Conservation (phyloP, 2,888 invertebrate species). For the Polydrusus tereticollis region DNA sequence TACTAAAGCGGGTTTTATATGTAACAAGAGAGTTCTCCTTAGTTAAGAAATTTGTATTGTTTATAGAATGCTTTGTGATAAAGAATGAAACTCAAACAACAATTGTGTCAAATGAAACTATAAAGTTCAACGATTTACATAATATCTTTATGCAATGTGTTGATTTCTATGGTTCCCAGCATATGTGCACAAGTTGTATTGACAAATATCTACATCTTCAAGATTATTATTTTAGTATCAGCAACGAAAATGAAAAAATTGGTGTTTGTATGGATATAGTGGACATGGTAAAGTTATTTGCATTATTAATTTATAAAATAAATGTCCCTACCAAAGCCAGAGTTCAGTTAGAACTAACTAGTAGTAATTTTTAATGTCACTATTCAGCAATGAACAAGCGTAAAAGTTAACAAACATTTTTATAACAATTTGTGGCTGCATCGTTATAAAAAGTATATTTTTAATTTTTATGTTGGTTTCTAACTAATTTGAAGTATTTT, state of each 20-base stretch:
- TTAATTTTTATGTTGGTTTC: not conserved
- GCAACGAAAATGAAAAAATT: constrained; percentile 71
- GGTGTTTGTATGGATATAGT: constrained; percentile 78
- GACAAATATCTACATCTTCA: constrained; percentile 70
- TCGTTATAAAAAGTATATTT: too few species aligned
- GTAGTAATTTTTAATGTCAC: too few species aligned
- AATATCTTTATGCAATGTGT: constrained; percentile 69
- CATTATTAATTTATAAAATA: too few species aligned
- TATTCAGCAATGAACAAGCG: too few species aligned
- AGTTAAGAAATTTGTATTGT: not conserved
- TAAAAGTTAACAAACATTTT: too few species aligned
- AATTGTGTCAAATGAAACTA: constrained; percentile 68
- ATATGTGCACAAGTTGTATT: constrained; percentile 71
- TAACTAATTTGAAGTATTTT: constrained; percentile 20
- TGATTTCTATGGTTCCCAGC: constrained; percentile 58
- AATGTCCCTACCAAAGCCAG: too few species aligned
- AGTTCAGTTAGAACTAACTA: too few species aligned
- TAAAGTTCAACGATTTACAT: constrained; percentile 68
- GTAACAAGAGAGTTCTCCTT: too few species aligned
- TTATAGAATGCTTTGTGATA: constrained; percentile 72
- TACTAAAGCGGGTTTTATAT: too few species aligned
- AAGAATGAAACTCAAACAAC: constrained; percentile 64
- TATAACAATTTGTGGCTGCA: too few species aligned
- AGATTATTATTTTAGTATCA: constrained; percentile 72
- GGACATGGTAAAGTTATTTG: constrained; percentile 70